A percentile compares a stretch with the other conserved stretches of the same genome.
Conservation (phyloP, 2,113 vertebrate species). For the Oreocharis arfaki region DNA sequence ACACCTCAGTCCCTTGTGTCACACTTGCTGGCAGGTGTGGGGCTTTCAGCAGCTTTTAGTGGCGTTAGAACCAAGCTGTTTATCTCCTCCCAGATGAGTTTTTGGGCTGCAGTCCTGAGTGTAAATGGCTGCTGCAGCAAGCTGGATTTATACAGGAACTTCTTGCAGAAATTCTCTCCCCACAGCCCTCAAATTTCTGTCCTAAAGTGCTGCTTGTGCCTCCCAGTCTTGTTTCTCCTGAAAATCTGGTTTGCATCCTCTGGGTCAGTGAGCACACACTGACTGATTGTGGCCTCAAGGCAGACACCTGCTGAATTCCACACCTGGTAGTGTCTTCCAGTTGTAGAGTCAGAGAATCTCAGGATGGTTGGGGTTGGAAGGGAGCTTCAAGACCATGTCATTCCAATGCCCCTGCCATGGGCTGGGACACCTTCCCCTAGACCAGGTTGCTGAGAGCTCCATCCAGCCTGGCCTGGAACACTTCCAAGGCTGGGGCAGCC, state of each 20-base stretch:
- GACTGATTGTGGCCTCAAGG: neutral
- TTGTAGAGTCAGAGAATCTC: neutral
- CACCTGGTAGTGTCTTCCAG: neutral
- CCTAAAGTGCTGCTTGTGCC: neutral
- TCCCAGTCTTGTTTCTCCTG: neutral
- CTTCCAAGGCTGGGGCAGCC: neutral
- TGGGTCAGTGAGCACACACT: neutral
- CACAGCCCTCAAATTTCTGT: neutral
- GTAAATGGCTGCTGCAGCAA: neutral
- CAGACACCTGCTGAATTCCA: neutral
- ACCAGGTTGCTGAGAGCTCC: neutral
- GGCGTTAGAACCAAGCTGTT: neutral
- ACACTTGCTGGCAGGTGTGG: neutral
- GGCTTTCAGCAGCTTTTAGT: neutral
- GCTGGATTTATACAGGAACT: neutral
- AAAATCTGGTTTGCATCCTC: neutral
- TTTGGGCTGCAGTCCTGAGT: neutral
- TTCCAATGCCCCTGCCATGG: neutral
- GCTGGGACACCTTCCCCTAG: neutral
- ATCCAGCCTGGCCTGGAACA: neutral
- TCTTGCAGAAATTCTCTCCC: neutral
- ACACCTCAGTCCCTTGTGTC: neutral
- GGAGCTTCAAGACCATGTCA: neutral
- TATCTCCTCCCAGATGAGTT: neutral
- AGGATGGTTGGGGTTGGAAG: neutral